phyloP scores from a whole-genome alignment of 2,113 vertebrate species.

The Philantomba maxwellii region DNA sequence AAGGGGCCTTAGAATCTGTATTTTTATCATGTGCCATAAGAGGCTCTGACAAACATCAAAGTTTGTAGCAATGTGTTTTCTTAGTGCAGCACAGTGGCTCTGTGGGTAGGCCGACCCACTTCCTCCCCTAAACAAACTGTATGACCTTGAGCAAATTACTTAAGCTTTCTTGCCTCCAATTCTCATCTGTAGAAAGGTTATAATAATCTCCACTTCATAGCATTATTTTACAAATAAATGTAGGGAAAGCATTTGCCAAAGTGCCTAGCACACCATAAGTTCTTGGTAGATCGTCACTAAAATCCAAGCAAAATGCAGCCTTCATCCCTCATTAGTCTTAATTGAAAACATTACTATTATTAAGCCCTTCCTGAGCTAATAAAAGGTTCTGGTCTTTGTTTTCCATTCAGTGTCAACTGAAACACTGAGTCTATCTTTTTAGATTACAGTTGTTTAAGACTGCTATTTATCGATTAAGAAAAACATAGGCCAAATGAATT shows the following conservation, averaged over 20 bases:
- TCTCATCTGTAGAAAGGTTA: background rate
- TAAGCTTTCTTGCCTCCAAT: background rate
- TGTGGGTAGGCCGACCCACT: background rate
- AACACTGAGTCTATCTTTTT: background rate
- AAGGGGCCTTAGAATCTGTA: background rate
- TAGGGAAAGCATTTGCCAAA: background rate
- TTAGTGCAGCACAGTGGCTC: rapidly evolving
- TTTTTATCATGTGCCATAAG: background rate
- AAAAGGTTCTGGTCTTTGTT: background rate
- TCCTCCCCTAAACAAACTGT: background rate
- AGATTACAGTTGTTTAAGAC: background rate
- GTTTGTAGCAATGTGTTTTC: background rate
- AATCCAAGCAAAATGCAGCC: background rate
- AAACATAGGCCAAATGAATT: background rate
- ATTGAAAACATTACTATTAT: background rate
- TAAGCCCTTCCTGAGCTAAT: background rate
- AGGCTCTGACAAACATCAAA: background rate
- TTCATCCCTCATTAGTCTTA: background rate
- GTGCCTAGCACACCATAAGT: background rate
- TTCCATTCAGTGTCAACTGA: background rate
- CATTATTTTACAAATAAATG: background rate
- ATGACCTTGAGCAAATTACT: background rate
- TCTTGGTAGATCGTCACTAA: background rate
- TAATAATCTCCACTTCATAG: background rate
- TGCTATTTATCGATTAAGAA: background rate